Base-by-base conservation (phyloP, 2,797 vertebrate species). In the Melanotaenia trifasciata region DNA sequence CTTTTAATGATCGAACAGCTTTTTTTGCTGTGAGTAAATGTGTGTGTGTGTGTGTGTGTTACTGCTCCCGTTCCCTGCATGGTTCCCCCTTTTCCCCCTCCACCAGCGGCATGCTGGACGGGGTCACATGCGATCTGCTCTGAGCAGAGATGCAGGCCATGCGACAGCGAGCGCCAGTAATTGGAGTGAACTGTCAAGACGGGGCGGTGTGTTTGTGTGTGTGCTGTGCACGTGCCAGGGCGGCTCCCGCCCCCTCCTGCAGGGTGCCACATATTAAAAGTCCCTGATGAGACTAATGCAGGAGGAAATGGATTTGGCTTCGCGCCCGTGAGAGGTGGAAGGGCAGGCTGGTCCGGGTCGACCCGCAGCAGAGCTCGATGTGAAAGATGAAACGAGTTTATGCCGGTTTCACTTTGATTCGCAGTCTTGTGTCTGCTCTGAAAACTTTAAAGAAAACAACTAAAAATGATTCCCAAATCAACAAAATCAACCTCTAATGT, bases 141-240 rank as follows among this genome's bases (percentile, higher is more conserved):
- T 33, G 76, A 88, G 84, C 65, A 36, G 90, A 87, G 89, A 89
- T 74, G 76, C 78, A 84, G 85, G 81, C 83, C 87, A 87, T 83
- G 88, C 74, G 87, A 93, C 91, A 90, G 84, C 63, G 79, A 84
- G 78, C 80, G 85, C 74, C 75, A 83, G 86, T 92, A 92, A 92
- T 87, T 91, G 89, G 93, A 93, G 87, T 82, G 89, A 94, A 92
- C 93, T 94, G 93, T 94, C 94, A 93, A 87, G 84, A 74, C 43
- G 56, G 85, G 71, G 88, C 65, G 72, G 78, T 67, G 75, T 80
- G 80, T 73, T 54, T 74, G 72, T 67, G 67, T 77, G 67, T 57
- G 67, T 72, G 77, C 72, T 73, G 64, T 54, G 67, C 86, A 61
- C 70, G 54, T 92, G 92, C 90, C 89, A 88, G 90, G 80, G 78